Evolutionary conservation across 92 coral and sea anemone species (phyloP), one percentile per base, ranked within the genome.

Genomic region (Actinostola sp.): DNA sequence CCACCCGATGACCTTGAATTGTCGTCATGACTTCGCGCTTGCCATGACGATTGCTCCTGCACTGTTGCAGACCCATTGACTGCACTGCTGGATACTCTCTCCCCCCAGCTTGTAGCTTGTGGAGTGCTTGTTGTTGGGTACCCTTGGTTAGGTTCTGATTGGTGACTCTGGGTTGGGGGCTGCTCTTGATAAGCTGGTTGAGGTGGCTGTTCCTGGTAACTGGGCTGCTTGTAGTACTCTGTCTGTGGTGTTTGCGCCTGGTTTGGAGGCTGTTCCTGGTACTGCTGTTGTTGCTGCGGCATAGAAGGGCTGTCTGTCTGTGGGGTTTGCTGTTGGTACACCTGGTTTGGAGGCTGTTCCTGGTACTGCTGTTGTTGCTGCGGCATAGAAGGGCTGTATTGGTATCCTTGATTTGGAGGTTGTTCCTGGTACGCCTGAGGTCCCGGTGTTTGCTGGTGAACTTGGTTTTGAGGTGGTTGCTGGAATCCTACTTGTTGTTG

Each of bases 21-120:
- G 16, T 60, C 42, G 17, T 44, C 48, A 2, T 13, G 39, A 1
- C 63, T 26, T n/a, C 56, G 42, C 20, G 54, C 55, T 44, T 42
- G 54, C 71, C 71, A 65, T 42, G 71, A 65, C 21, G 56, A 65
- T 23, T 65, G 71, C 8, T 44, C 54, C 19, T 43, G 71, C 5
- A 8, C 12, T 0, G 54, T 26, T 12, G 21, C 70, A 21, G 36
- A 41, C 23, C 70, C 31, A 42, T 24, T 63, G 13, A 17, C 12
- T 4, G 16, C 23, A 9, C 14, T 1, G 53, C 50, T 44, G 2
- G 54, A 11, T 1, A 41, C 0, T 25, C 26, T 2, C n/a, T 49
- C 61, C 0, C 54, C 59, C 72, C 72, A 67, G 60, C 56, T 45
- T 3, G 38, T 45, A 20, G 42, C 10, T 32, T 62, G 68, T 34